phyloP scores from a whole-genome alignment of 2,888 invertebrate genomes.

The Volucella inflata region DNA sequence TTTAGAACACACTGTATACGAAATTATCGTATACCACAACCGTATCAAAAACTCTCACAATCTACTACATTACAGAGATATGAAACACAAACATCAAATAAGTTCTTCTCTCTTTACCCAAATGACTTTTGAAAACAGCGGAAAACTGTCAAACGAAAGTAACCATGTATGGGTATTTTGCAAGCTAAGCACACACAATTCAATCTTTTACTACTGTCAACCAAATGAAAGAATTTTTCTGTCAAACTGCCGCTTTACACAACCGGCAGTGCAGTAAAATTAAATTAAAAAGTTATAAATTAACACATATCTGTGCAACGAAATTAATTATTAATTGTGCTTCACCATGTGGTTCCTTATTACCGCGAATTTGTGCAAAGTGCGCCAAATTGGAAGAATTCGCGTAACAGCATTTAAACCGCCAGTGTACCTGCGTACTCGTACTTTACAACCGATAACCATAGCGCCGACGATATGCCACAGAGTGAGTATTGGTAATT shows the following conservation, averaged over 20 bases:
- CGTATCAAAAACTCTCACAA: neutral
- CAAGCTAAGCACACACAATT: conserved; percentile 11
- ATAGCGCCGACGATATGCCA: conserved; percentile 25
- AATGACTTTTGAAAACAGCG: neutral
- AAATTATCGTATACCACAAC: neutral
- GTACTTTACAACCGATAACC: conserved; percentile 31
- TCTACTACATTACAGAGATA: conserved; percentile 5
- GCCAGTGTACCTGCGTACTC: conserved; percentile 38
- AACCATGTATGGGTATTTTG: conserved; percentile 30
- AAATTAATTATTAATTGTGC: conserved; percentile 6
- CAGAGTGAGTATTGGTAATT: conserved; percentile 18
- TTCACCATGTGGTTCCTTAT: conserved; percentile 64
- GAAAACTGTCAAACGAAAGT: conserved; percentile 6
- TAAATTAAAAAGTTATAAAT: conserved; percentile 7
- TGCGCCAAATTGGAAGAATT: conserved; percentile 53
- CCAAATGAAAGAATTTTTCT: neutral
- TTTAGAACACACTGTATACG: neutral
- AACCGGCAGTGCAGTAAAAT: conserved; percentile 14
- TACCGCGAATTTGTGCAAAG: conserved; percentile 54
- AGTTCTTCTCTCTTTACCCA: neutral
- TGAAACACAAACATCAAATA: neutral
- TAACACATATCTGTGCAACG: conserved; percentile 5
- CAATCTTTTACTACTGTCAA: neutral
- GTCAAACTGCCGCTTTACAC: conserved; percentile 8
- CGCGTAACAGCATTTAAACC: conserved; percentile 27